A percentile compares a stretch with the other conserved stretches of the same genome.
phyloP scores from a whole-genome alignment of 2,888 invertebrate species.

The Syrphus vitripennis region DNA sequence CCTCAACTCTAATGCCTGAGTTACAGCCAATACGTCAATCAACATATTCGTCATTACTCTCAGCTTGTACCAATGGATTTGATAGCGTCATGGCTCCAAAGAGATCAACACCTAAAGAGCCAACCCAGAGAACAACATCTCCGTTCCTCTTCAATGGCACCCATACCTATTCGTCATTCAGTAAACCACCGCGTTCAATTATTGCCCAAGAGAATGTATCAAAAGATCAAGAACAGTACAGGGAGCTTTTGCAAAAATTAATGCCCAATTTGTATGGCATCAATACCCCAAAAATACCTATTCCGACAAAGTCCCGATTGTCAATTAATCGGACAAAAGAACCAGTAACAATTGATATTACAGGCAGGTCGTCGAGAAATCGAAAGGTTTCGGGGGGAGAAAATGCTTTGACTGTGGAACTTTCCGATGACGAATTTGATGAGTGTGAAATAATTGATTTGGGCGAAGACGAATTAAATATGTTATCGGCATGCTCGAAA shows the following conservation, averaged over 20 bases:
- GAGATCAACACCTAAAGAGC: constrained; percentile 59
- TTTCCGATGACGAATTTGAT: constrained; percentile 73
- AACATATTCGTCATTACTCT: constrained; percentile 59
- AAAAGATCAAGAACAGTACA: constrained; percentile 74
- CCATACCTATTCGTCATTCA: not conserved
- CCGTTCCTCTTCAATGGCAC: constrained; percentile 41
- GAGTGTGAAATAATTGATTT: constrained; percentile 74
- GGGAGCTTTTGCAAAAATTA: constrained; percentile 65
- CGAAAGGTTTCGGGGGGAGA: constrained; percentile 44
- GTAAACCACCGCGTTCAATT: constrained; percentile 70
- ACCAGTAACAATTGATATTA: constrained; percentile 20
- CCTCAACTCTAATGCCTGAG: constrained; percentile 72
- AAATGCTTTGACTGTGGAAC: constrained; percentile 19
- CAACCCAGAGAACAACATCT: constrained; percentile 19
- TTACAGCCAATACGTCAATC: constrained; percentile 65
- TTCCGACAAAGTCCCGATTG: constrained; percentile 36
- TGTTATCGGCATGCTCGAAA: constrained; percentile 73
- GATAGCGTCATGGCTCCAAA: constrained; percentile 57
- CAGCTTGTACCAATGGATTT: constrained; percentile 62
- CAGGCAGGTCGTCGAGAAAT: not conserved
- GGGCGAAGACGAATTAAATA: constrained; percentile 74
- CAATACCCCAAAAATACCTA: constrained; percentile 22
- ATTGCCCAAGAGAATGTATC: constrained; percentile 72
- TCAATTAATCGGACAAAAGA: constrained; percentile 49
- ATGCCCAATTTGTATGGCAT: constrained; percentile 72